A percentile compares a stretch with the other conserved stretches of the same genome.
Conservation (phyloP, 2,888 invertebrate genomes). For the Panopea generosa region DNA sequence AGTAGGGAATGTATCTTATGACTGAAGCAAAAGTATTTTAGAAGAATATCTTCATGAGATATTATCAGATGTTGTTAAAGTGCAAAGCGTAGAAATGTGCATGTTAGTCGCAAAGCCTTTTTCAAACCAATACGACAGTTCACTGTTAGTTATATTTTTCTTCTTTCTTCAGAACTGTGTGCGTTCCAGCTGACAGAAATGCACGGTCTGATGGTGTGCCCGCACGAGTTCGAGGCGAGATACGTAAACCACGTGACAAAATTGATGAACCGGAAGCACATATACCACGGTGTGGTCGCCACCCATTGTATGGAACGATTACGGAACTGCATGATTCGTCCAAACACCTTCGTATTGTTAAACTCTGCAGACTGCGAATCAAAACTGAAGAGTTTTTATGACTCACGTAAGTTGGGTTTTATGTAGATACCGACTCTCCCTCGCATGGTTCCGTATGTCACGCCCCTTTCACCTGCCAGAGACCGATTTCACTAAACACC, state of each 20-base stretch:
- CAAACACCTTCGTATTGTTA: conserved; percentile 50
- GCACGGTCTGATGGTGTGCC: conserved; percentile 40
- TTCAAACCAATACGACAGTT: no score
- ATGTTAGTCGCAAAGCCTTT: no score
- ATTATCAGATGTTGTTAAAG: no score
- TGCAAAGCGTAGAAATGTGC: no score
- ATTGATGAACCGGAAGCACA: conserved; percentile 32
- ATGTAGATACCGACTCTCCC: neutral
- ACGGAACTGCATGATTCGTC: conserved; percentile 44
- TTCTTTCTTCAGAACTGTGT: conserved; percentile 39
- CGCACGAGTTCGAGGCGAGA: conserved; percentile 26
- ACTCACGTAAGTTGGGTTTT: conserved; percentile 34
- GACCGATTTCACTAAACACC: neutral
- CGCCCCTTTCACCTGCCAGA: neutral
- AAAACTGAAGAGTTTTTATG: conserved; percentile 41
- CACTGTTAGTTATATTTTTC: no score
- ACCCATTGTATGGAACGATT: conserved; percentile 22
- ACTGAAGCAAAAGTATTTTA: no score
- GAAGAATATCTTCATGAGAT: no score
- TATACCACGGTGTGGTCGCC: conserved; percentile 57
- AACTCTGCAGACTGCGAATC: conserved; percentile 42
- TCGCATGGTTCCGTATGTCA: no score
- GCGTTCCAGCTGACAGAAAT: conserved; percentile 58
- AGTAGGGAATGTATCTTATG: no score
- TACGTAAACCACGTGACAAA: conserved; percentile 43